Percentiles rank a stretch among this genome's conserved stretches.
phyloP scores from a whole-genome alignment of 1,140 invertebrate genomes.

The Ips nitidus region DNA sequence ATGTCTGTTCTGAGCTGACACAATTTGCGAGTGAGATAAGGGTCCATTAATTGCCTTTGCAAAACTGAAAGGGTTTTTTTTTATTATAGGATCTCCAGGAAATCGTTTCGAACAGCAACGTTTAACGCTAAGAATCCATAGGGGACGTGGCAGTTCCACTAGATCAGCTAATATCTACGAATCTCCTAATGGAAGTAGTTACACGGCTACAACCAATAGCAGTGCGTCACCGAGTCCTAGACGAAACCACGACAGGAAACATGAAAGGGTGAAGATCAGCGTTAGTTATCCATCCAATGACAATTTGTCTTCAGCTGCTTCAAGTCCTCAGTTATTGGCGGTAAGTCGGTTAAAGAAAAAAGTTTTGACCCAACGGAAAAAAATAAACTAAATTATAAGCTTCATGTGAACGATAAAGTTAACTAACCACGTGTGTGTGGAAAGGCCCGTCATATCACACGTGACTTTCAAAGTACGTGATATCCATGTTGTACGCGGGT shows the following conservation, averaged over 20 bases:
- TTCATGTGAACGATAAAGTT: background rate
- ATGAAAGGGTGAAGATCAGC: constrained; percentile 79
- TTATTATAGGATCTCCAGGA: constrained; percentile 51
- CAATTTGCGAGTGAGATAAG: no score
- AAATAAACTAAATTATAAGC: background rate
- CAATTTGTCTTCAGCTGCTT: constrained; percentile 62
- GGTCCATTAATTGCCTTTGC: no score
- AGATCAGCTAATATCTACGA: constrained; percentile 54
- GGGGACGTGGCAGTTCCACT: constrained; percentile 67
- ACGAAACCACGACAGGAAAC: constrained; percentile 60
- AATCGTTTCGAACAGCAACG: constrained; percentile 82
- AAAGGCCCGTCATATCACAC: no score
- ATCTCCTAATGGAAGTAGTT: constrained; percentile 61
- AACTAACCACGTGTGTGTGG: background rate
- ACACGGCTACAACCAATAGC: constrained; percentile 60
- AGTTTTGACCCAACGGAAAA: background rate
- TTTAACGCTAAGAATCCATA: constrained; percentile 87
- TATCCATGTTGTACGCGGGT: no score
- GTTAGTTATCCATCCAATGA: constrained; percentile 81
- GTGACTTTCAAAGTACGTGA: no score
- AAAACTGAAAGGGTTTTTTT: background rate
- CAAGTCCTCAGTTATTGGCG: constrained; percentile 41
- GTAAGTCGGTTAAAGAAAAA: constrained; percentile 24
- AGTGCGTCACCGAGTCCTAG: constrained; percentile 59
- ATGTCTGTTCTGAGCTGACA: no score